Base-by-base conservation (phyloP, 2,113 vertebrate genomes). In the Astur gentilis region DNA sequence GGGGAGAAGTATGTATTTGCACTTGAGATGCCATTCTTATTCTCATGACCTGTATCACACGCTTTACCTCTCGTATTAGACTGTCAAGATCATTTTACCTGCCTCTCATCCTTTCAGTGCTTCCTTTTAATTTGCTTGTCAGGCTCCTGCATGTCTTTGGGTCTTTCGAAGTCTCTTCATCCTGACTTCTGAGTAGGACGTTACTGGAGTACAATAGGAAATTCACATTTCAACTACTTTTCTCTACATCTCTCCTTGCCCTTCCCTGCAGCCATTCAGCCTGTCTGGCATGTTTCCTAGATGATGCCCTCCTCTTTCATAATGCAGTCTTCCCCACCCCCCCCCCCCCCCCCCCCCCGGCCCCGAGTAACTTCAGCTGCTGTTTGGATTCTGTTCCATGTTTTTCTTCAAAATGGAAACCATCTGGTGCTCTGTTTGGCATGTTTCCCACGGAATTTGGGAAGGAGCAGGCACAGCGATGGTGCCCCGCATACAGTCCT, bases 91-190 rank as follows among this genome's bases (percentile, higher is more conserved):
- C 3, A 38, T 87, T 93, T 81, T 83, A 71, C 31, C 52, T 44
- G 36, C 64, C 44, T 89, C 60, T 78, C 10, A 40, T 89, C 40
- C 76, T 90, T 92, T 64, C 69, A 65, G 42, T 31, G 55, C 40
- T 84, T 89, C 49, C 75, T 84, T 95, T 82, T 76, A 71, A 84
- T 89, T 89, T 50, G 19, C 69, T 89, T 72, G 18, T 89, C 79
- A 78, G 69, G 52, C 32, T 82, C 25, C 52, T 84, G 50, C 47
- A 16, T 57, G 29, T 84, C 34, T 89, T 89, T 65, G 60, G 40
- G 13, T 83, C 50, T 80, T 93, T 73, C 71, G 40, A 52, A 8
- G 3, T 34, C 40, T 95, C 54, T 89, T 85, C 49, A 78, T 65
- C 77, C 36, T 52, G 36, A 54, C 26, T 87, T 69, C 47, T 57